Conservation (phyloP, 1,140 invertebrate genomes). For the Andricus grossulariae region DNA sequence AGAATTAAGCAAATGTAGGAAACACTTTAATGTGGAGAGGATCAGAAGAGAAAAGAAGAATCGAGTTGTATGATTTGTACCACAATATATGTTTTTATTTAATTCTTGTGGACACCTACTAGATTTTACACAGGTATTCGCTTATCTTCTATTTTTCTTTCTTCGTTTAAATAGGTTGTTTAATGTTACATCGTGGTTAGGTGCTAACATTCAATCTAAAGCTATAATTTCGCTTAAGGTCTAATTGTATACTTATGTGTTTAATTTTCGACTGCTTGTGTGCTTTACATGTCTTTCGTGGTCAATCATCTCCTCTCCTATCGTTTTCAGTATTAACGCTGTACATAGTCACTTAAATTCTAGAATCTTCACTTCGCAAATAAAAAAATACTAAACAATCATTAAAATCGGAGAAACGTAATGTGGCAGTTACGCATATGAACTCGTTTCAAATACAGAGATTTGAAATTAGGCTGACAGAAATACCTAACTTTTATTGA, state of each 20-base stretch:
- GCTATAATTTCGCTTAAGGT: conserved; percentile 70
- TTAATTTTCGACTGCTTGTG: conserved; percentile 66
- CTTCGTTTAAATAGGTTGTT: conserved; percentile 73
- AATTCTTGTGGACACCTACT: conserved; percentile 76
- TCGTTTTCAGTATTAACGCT: conserved; percentile 40
- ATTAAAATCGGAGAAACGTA: no score
- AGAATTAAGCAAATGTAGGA: not conserved
- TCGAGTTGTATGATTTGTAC: conserved; percentile 69
- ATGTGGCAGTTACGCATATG: conserved; percentile 1
- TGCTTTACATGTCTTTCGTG: conserved; percentile 63
- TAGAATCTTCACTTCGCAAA: not conserved
- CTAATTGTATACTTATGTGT: conserved; percentile 75
- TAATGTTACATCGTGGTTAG: conserved; percentile 74
- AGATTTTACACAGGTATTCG: conserved; percentile 76
- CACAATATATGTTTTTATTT: conserved; percentile 77
- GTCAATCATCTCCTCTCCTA: conserved; percentile 62
- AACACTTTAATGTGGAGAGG: not conserved
- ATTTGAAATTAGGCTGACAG: not conserved
- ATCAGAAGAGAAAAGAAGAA: not conserved
- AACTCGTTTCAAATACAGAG: not conserved
- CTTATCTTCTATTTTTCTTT: conserved; percentile 71
- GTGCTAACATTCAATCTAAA: conserved; percentile 75
- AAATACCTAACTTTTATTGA: not conserved
- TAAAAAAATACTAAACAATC: not conserved
- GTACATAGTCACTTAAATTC: conserved; percentile 2